Evolutionary conservation across 2,888 invertebrate species (phyloP).

Genomic region (Parnassius glacialis): DNA sequence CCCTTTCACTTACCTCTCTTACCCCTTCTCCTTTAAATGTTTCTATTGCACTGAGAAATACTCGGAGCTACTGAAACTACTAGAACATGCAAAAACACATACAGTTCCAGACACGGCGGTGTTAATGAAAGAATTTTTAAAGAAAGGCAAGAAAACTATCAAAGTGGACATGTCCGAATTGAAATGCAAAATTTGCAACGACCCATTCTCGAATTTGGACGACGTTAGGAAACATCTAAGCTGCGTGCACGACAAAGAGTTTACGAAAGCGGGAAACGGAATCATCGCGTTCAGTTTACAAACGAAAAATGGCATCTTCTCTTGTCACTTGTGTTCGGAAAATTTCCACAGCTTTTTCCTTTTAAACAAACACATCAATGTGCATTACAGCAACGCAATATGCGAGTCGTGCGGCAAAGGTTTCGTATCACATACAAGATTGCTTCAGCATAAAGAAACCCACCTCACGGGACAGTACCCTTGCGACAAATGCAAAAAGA

Average conservation of each 20-base stretch:
- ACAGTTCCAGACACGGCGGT: conserved; percentile 24
- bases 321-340: conserved; percentile 57
- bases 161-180: conserved; percentile 40
- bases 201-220: conserved; percentile 31
- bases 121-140: conserved; percentile 34
- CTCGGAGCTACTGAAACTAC: conserved; percentile 30
- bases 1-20: conserved; percentile 38
- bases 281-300: conserved; percentile 31
- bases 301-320: conserved; percentile 30
- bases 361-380: conserved; percentile 64
- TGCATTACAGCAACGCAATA: conserved; percentile 62
- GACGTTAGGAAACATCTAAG: conserved; percentile 33
- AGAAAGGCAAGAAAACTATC: conserved; percentile 38
- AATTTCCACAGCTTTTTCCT: conserved; percentile 60
- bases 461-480: conserved; percentile 58
- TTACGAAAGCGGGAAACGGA: conserved; percentile 36
- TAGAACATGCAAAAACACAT: conserved; percentile 31
- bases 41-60: conserved; percentile 37
- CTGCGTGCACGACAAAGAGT: conserved; percentile 31
- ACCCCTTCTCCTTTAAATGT: conserved; percentile 38
- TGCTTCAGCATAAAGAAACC: conserved; percentile 61
- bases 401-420: conserved; percentile 64
- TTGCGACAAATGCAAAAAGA: conserved; percentile 64
- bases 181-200: conserved; percentile 37
- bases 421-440: conserved; percentile 58